Base-by-base conservation (phyloP, 2,888 invertebrate species). In the Volucella inanis region DNA sequence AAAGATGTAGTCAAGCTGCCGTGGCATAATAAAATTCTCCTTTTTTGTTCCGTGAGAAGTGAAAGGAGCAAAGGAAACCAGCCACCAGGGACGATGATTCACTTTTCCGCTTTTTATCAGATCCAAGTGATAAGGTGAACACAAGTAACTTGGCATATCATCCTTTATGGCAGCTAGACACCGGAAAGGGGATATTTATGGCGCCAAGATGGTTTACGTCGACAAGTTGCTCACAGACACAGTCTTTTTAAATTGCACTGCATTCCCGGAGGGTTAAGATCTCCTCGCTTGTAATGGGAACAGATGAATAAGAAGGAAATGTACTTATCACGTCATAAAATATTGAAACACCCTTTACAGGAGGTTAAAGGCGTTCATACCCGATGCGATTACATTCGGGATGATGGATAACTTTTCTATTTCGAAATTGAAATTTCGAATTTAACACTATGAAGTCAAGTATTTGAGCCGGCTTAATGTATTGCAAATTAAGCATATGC, bases 111-210 rank as follows among this genome's bases (percentile, higher is more conserved):
- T 39, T 47, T 64, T 57, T 55, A 22, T 41, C 74, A 49, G 64
- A 74, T 65, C 14, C 41, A 55, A 22, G 64, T 12, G 74, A 65
- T 55, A 57, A 64, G 64, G 74, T 65, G 72, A 64, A 45, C 61
- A 74, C 43, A 62, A 72, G 62, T 52, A 43, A 64, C 72, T 64
- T 74, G 72, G 64, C 64, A 43, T 54, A 22, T 64, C 64, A 15
- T 65, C 74, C 49, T 74, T 74, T 74, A 74, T 47, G 55, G 41
- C 64, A 64, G 52, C 31, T 39, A 64, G 52, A 57, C 12, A 3
- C 49, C 54, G 2, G 31, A 43, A 41, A 41, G 41, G 22, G 8
- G 67, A 76, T 45, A 52, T 4, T 2, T 31, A 62, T 45, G 71
- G 52, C 31, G 52, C 41, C 31, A 62, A 52, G 43, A 61, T 61